Evolutionary conservation across 1,140 invertebrate genomes (phyloP).

Genomic region (Goniozus legneri): DNA sequence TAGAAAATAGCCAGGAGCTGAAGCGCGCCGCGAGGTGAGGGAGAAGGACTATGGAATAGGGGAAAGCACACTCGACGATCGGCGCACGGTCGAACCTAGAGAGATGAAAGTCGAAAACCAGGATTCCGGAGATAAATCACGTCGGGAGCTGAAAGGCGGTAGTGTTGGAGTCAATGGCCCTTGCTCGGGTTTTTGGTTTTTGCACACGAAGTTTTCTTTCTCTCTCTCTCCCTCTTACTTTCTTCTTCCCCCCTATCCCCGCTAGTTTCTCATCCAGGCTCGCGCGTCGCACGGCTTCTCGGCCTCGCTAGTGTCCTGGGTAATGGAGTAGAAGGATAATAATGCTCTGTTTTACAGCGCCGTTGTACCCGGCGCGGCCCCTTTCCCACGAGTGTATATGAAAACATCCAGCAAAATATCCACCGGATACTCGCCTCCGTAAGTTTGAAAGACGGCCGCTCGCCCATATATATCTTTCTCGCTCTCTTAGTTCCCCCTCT

Average conservation of each 20-base stretch:
- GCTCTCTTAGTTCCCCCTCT: background rate
- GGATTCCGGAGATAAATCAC: conserved; percentile 32
- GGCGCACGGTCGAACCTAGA: conserved; percentile 16
- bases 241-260: no score
- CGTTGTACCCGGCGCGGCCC: conserved; percentile 9
- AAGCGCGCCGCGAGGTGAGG: no score
- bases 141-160: conserved; percentile 29
- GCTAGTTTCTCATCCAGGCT: no score
- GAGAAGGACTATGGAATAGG: conserved; percentile 6
- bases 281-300: conserved; percentile 19
- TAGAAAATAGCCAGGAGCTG: no score
- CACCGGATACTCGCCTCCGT: conserved; percentile 22
- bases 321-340: conserved; percentile 43
- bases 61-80: conserved; percentile 4
- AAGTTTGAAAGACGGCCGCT: conserved; percentile 26
- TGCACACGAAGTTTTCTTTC: conserved; percentile 20
- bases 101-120: conserved; percentile 28
- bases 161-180: conserved; percentile 40
- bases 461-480: conserved; percentile 2
- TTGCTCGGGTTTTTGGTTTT: conserved; percentile 39
- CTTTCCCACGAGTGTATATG: conserved; percentile 24
- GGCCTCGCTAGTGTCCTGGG: conserved; percentile 31
- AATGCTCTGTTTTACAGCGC: conserved; percentile 38
- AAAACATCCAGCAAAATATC: conserved; percentile 34
- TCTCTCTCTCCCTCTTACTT: conserved; percentile 13